These are phyloP conservation scores for Eristalis tenax DNA, from an alignment of 2,888 invertebrate species.

Conservation along the genomic window DNA sequence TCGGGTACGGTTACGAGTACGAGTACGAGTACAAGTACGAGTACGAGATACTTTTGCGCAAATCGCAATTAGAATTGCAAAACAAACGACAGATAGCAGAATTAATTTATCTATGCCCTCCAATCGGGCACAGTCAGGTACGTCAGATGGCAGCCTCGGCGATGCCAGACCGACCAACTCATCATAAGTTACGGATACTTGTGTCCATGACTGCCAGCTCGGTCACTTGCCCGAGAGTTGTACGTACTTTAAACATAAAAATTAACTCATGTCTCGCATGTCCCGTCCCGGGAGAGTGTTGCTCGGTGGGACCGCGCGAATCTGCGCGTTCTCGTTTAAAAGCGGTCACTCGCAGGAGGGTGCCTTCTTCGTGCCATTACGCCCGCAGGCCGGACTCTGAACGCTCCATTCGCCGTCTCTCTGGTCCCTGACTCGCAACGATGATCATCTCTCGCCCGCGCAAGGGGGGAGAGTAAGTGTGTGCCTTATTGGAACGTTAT, in stretches of 20 bases:
- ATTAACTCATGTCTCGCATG: constrained; percentile 32
- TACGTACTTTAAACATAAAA: constrained; percentile 31
- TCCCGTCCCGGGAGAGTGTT: neutral
- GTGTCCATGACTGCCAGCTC: too few species aligned
- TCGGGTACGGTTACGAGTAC: neutral
- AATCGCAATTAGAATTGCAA: constrained; percentile 71
- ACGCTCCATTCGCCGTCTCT: constrained; percentile 35
- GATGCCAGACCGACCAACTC: constrained; percentile 41
- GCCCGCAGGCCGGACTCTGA: constrained; percentile 42
- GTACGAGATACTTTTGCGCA: constrained; percentile 47
- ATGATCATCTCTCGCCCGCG: neutral
- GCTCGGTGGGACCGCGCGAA: neutral
- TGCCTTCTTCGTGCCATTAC: constrained; percentile 49
- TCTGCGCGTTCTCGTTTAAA: constrained; percentile 63
- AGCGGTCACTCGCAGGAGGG: constrained; percentile 71
- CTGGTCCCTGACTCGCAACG: neutral
- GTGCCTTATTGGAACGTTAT: constrained; percentile 66
- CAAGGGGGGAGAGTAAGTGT: neutral
- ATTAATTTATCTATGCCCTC: constrained; percentile 70
- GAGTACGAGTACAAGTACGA: neutral
- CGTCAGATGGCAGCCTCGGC: constrained; percentile 17
- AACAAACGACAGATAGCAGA: constrained; percentile 68
- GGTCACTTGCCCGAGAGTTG: neutral
- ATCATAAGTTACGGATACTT: constrained; percentile 22
- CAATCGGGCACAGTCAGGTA: constrained; percentile 58